Base-by-base conservation (phyloP, 2,888 invertebrate genomes). In the Sericinus montela region DNA sequence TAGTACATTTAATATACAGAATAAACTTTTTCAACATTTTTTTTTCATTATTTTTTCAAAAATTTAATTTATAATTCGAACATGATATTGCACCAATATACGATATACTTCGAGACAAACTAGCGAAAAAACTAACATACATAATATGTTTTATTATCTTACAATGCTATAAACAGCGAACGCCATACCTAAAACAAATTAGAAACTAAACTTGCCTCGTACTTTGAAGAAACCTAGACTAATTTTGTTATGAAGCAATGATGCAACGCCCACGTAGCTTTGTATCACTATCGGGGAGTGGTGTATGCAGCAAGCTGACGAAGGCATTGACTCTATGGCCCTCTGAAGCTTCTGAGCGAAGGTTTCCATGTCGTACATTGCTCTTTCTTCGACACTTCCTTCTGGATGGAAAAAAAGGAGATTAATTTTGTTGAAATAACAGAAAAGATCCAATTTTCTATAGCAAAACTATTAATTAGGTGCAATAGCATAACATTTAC, bases 221-320 rank as follows among this genome's bases (percentile, higher is more conserved):
- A 95, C 94, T 85, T 95, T 95, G 80, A 95, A 96, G 84, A 95
- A 97, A 1, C 97, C 97, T 72, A 97, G 89, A 57, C 92, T 91
- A 59, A 94, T 94, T 65, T 95, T 93, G 80, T 97, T 97, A 71
- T 95, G 94, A 5, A 97, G 90, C 36, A 96, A 76, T 2, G 96
- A 95, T 8, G 94, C 92, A 34, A 96, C 78, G 4, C 95, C 95
- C 10, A 95, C 90, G 68, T 96, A 97, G 72, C 94, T 95, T 69
- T 95, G 93, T 57, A 96, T 91, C 9, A 94, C 80, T 47, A 97
- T 94, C 3, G 93, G 91, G 8, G 91, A 91, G 65, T 93, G 92
- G 61, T 92, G 89, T 45, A 93, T 87, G 58, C 88, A 90, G 66
- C 91, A 91, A 1, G 84, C 66, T 0, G 89, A 83, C 0, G 83